phyloP scores from a whole-genome alignment of 2,113 vertebrate species.

The Oceanodroma tethys region DNA sequence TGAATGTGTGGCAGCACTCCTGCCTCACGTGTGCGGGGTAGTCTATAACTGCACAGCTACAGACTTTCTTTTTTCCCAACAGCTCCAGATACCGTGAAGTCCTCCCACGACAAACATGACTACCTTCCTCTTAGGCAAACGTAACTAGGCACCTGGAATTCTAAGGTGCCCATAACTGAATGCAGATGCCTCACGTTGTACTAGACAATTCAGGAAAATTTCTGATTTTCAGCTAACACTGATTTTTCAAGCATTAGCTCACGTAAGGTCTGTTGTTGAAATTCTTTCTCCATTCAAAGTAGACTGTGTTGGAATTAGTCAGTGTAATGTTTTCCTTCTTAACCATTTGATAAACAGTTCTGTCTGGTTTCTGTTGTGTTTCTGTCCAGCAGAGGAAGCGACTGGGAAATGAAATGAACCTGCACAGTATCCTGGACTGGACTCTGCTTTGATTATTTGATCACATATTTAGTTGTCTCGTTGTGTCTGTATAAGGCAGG shows the following conservation, averaged over 20 bases:
- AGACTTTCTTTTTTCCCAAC: background rate
- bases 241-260: background rate
- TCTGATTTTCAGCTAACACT: background rate
- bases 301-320: background rate
- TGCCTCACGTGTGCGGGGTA: background rate
- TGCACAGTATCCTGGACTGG: background rate
- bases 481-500: background rate
- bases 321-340: background rate
- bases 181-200: background rate
- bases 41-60: background rate
- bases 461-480: background rate
- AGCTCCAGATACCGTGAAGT: background rate
- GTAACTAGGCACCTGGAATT: background rate
- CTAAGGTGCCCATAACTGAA: background rate
- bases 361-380: background rate
- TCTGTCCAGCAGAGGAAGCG: background rate
- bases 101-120: background rate
- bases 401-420: slow-evolving; percentile 1
- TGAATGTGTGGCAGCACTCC: too few species aligned
- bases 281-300: background rate
- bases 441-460: background rate
- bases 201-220: background rate
- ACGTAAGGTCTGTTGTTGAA: background rate
- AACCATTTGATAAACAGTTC: background rate
- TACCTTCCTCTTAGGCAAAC: background rate